Evolutionary conservation across 2,888 invertebrate genomes (phyloP), one percentile per base, ranked within the genome.

Genomic region (Mesorhabditis sp.): DNA sequence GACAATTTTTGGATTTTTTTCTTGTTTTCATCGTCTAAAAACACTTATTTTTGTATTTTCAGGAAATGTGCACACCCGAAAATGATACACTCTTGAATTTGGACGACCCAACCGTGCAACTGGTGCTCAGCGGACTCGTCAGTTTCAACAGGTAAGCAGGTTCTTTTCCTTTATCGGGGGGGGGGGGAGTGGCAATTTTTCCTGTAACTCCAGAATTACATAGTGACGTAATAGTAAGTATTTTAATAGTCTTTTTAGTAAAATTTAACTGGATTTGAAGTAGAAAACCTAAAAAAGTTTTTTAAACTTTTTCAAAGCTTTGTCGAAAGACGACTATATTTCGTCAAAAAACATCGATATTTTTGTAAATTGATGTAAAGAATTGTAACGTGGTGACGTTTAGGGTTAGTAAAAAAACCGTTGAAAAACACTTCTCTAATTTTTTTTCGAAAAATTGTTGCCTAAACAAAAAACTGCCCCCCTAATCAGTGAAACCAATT

Each of bases 1-100:
- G 2, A 1, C 28, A 28, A 1, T 28, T 28, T 28, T 28, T 28
- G 28, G 28, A 2, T 13, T 63, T 63, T 4, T 45, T 4, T 43
- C 28, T 62, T 45, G 44, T n/a, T 7, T 2, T 44, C 45, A 13
- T 50, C 10, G 15, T 43, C 62, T 43, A 64, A n/a, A 65, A 58
- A n/a, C 42, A 15, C 10, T 62, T 45, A 45, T 45, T 62, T 43
- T 61, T 13, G 7, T 4, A 45, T 62, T 72, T 70, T 13, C 74
- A 71, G 75, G 74, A 67, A 74, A 67, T 66, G 79, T 79, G 79
- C 79, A 79, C 70, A 28, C 74, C 77, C 42, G 76, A 79, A 62
- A 72, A 75, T 7, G 76, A 76, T 50, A 69, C 74, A 45, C 69
- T 79, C 45, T 76, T 79, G 71, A 76, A 80, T 62, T 73, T 77